Percentiles rank a stretch among this genome's conserved stretches.
Conservation (phyloP, 2,797 vertebrate species). For the Eutrigla gurnardus region DNA sequence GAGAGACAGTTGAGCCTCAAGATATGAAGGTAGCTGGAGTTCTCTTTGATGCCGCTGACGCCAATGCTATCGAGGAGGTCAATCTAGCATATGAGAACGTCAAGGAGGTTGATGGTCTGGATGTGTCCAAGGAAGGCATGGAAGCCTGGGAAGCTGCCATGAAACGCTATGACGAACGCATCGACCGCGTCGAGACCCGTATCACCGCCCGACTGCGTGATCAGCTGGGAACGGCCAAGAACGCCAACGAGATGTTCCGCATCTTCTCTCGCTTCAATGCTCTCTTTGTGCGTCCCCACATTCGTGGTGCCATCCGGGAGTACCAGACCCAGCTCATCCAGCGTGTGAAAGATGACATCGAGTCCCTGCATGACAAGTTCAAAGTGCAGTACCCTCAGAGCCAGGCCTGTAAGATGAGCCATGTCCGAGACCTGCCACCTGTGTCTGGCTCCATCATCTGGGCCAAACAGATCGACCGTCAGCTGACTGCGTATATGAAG, state of each 20-base stretch:
- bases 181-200: slow-evolving; percentile 97
- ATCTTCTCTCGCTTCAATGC: slow-evolving; percentile 99
- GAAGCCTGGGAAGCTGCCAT: slow-evolving; percentile 99
- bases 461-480: slow-evolving; percentile 99
- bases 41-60: slow-evolving; percentile 96
- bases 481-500: slow-evolving; percentile 99
- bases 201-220: slow-evolving; percentile 97
- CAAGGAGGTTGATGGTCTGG: slow-evolving; percentile 97
- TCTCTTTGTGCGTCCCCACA: slow-evolving; percentile 97
- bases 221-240: slow-evolving; percentile 98
- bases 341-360: slow-evolving; percentile 98
- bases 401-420: slow-evolving; percentile 99
- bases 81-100: slow-evolving; percentile 99
- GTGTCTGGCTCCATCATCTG: slow-evolving; percentile 99
- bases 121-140: slow-evolving; percentile 98
- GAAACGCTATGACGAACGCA: slow-evolving; percentile 97
- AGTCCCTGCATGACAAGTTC: slow-evolving; percentile 99
- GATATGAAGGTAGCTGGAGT: slow-evolving; percentile 98
- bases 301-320: slow-evolving; percentile 96
- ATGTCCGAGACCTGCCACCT: slow-evolving; percentile 95
- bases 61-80: slow-evolving; percentile 98
- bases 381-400: slow-evolving; percentile 99
- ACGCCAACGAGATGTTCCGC: slow-evolving; percentile 99
- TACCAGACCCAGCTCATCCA: slow-evolving; percentile 99
- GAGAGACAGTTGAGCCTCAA: slow-evolving; percentile 93